phyloP scores from a whole-genome alignment of 2,113 vertebrate species.

The Henicopernis longicauda region DNA sequence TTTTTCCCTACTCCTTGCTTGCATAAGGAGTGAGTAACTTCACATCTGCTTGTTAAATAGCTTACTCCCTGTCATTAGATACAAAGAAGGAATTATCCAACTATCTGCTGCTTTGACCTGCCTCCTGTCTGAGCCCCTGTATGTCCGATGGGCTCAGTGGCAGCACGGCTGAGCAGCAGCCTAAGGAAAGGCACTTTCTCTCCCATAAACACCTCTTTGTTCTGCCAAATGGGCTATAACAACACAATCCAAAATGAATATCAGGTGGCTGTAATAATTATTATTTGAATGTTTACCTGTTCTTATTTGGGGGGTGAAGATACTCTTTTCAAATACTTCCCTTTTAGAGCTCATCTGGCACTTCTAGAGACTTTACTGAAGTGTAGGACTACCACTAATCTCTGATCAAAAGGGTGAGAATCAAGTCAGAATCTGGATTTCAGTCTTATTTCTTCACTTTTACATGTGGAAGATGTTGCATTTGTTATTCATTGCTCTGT shows the following conservation, averaged over 20 bases:
- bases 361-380: neutral
- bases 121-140: fast-evolving
- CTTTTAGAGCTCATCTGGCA: neutral
- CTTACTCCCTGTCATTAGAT: neutral
- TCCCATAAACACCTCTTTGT: neutral
- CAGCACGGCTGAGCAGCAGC: neutral
- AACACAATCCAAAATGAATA: neutral
- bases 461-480: neutral
- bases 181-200: neutral
- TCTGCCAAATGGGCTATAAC: neutral
- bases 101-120: neutral
- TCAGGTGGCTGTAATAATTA: neutral
- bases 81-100: neutral
- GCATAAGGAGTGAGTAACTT: neutral
- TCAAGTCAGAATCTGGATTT: neutral
- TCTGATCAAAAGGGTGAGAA: neutral
- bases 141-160: neutral
- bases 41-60: neutral
- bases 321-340: neutral
- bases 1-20: neutral
- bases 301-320: neutral
- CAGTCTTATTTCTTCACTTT: neutral
- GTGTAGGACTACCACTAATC: neutral
- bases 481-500: neutral
- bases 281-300: neutral